Base-by-base conservation (phyloP, 2,113 vertebrate species). In the Zapus hudsonius region DNA sequence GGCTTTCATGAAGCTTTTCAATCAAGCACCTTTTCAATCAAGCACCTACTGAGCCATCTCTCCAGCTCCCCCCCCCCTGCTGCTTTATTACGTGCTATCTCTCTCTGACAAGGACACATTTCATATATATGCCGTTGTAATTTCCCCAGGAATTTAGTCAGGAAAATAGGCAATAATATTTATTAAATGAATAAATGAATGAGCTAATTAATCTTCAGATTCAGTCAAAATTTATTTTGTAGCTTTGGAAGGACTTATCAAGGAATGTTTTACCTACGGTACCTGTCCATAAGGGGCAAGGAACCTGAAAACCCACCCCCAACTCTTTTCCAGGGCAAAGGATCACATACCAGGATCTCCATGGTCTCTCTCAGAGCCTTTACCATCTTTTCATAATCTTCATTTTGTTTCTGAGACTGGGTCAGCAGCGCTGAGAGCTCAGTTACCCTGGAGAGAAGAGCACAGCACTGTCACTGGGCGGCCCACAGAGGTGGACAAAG, bases 371-470 rank as follows among this genome's bases (percentile, higher is more conserved):
- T 96, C 69, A 98, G 97, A 31, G 94, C 90, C 93, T 96, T 97
- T 82, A 98, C 52, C 66, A 96, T 97, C 95, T 95, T 96, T 95
- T 98, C 98, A 93, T 98, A 97, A 92, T 99, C 98, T 96, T 98
- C 97, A 38, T 97, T 98, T 95, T 98, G 97, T 91, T 96, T 95
- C 89, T 98, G 97, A 95, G 98, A 97, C 44, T 97, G 95, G 88
- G 96, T 97, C 90, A 99, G 97, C 4, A 98, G 97, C 91, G 75
- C 76, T 81, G 98, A 98, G 57, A 99, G 98, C 94, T 98, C 98
- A 0, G 95, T 87, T 31, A 98, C 97, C 96, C 99, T 99, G 92
- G 84, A 92, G 95, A 96, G 90, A 97, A 92, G 92, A 89, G 83
- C 0, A 22, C 3, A 93, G 92, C 59, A 93, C 70, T 94, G 90